Conservation (phyloP, 2,113 vertebrate species). For the Rostratula benghalensis region DNA sequence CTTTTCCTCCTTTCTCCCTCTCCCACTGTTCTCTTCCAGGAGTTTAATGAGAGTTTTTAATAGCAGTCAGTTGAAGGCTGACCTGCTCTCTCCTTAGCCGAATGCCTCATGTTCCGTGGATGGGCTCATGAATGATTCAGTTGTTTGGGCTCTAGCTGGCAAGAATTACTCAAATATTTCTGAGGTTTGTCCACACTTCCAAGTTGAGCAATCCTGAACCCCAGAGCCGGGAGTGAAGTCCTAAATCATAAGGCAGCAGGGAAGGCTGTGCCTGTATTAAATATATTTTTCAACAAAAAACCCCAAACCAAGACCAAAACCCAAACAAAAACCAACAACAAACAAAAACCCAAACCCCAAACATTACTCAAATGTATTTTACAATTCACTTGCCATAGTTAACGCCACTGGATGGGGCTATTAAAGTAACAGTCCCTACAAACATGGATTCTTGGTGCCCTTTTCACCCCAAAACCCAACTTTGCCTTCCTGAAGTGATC, state of each 20-base stretch:
- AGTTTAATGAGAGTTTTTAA: slow-evolving; percentile 33
- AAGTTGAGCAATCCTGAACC: neutral
- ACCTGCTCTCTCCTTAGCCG: neutral
- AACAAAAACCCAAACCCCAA: neutral
- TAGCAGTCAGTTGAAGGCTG: slow-evolving; percentile 7
- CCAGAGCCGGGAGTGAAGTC: neutral
- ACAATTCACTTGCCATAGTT: neutral
- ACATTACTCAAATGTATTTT: neutral
- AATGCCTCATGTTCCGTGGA: neutral
- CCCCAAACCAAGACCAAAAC: no score
- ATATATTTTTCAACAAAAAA: neutral
- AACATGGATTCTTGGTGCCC: neutral
- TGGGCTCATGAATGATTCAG: slow-evolving; percentile 31
- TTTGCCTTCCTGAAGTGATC: neutral
- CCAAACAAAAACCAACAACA: no score
- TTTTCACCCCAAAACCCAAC: neutral
- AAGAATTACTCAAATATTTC: neutral
- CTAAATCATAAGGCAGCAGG: neutral
- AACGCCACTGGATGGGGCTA: neutral
- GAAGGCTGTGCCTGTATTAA: neutral
- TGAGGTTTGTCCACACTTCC: neutral
- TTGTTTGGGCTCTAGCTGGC: slow-evolving; percentile 9
- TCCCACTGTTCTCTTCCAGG: neutral
- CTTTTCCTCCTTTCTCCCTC: neutral
- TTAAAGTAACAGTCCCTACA: neutral